phyloP scores from a whole-genome alignment of 2,888 invertebrate genomes.

The Nephrotoma flavescens region DNA sequence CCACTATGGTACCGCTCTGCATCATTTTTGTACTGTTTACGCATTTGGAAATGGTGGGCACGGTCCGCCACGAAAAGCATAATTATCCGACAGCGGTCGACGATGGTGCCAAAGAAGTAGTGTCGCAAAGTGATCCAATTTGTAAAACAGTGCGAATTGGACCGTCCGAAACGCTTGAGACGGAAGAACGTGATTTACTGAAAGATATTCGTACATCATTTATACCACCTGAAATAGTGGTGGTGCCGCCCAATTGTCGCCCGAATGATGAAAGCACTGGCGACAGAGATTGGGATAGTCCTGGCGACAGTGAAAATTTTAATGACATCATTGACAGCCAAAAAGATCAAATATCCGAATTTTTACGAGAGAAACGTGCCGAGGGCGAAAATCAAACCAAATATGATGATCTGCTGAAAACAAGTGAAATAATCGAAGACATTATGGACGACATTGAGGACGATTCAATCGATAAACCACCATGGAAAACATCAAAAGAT shows the following conservation, averaged over 20 bases:
- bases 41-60: constrained; percentile 20
- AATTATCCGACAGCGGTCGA: not conserved
- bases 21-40: constrained; percentile 25
- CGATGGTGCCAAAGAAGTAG: constrained; percentile 9
- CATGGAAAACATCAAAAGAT: constrained; percentile 15
- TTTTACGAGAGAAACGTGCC: not conserved
- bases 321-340: not conserved
- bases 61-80: not conserved
- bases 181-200: constrained; percentile 43
- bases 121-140: constrained; percentile 14
- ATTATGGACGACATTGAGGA: constrained; percentile 24
- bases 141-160: constrained; percentile 24
- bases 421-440: constrained; percentile 16
- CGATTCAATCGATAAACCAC: constrained; percentile 20
- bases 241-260: constrained; percentile 31
- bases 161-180: constrained; percentile 25
- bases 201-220: constrained; percentile 48
- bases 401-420: not conserved
- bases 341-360: not conserved
- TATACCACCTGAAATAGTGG: constrained; percentile 38
- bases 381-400: not conserved
- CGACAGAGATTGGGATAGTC: not conserved
- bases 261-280: not conserved
- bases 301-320: not conserved
- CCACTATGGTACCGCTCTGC: constrained; percentile 27